Base-by-base conservation (phyloP, 2,113 vertebrate species). In the cat (Felis catus) region DNA sequence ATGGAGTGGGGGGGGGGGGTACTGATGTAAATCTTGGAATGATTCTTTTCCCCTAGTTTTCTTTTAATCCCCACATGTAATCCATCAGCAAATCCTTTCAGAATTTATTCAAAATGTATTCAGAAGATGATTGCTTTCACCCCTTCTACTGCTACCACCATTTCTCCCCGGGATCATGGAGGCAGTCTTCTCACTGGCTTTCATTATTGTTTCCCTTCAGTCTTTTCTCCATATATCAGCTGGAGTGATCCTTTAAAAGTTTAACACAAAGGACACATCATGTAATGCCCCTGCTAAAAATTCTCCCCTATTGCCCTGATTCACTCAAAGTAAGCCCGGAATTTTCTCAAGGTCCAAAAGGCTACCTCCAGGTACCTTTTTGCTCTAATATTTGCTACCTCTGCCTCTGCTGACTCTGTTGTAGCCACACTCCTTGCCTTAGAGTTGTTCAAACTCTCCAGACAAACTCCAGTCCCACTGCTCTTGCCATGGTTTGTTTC, bases 91-190 rank as follows among this genome's bases (percentile, higher is more conserved):
- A 33, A 61, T 65, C 5, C 27, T 15, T 1, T 81, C 0, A n/a
- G 39, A 78, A 78, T 29, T 70, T 55, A 82, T 53, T 82, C 4
- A 76, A 39, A 81, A 76, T 58, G 7, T 41, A 51, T 41, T 93
- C 11, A 73, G 8, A 78, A 94, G 89, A 9, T 45, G 83, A 27
- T 4, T 0, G 0, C 21, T 70, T 70, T 68, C 25, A 45, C 18
- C 31, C 55, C 10, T 1, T 66, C 1, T 29, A 3, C 4, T 85
- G 16, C 27, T 63, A 8, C 2, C 1, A 36, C 23, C 5, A 0
- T 23, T 79, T 29, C 29, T 23, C 11, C 53, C 21, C 3, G 19
- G 36, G 55, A 39, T 41, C 31, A n/a, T 6, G 21, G 29, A 2
- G 48, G 41, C 36, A 21, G 15, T 71, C 18, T 78, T 31, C 13